Conservation (phyloP, 2,797 vertebrate genomes). For the Sebastes steindachneri region DNA sequence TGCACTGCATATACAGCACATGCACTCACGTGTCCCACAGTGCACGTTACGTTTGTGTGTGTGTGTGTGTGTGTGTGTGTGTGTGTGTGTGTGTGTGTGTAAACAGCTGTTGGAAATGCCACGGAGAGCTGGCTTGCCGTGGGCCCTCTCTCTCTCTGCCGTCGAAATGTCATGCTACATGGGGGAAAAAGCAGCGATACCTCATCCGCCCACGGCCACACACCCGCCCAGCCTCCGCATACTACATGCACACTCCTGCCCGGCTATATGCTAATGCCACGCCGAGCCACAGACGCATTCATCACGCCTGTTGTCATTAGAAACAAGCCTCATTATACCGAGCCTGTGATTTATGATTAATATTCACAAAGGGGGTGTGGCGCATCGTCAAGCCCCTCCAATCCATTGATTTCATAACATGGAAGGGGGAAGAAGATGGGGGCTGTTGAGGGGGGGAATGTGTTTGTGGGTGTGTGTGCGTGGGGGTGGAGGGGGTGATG, state of each 20-base stretch:
- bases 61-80: too few species aligned
- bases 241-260: constrained; percentile 20
- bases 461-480: not conserved
- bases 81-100: constrained; percentile 40
- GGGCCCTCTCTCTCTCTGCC: constrained; percentile 64
- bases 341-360: constrained; percentile 73
- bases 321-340: constrained; percentile 71
- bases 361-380: constrained; percentile 69
- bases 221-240: not conserved
- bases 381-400: constrained; percentile 55
- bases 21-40: constrained; percentile 3
- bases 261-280: constrained; percentile 56
- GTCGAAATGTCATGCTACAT: constrained; percentile 72
- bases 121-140: constrained; percentile 55
- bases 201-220: constrained; percentile 36
- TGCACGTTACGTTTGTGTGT: constrained; percentile 9
- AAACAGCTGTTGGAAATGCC: constrained; percentile 75
- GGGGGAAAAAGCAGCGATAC: constrained; percentile 34
- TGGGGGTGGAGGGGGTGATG: not conserved
- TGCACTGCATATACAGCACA: not conserved
- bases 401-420: constrained; percentile 61
- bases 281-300: constrained; percentile 62
- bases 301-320: constrained; percentile 71
- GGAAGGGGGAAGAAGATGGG: not conserved
- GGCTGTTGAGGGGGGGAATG: not conserved